A percentile compares a stretch with the other conserved stretches of the same genome.
phyloP scores from a whole-genome alignment of 2,113 vertebrate species.

The Thamnophis sirtalis region DNA sequence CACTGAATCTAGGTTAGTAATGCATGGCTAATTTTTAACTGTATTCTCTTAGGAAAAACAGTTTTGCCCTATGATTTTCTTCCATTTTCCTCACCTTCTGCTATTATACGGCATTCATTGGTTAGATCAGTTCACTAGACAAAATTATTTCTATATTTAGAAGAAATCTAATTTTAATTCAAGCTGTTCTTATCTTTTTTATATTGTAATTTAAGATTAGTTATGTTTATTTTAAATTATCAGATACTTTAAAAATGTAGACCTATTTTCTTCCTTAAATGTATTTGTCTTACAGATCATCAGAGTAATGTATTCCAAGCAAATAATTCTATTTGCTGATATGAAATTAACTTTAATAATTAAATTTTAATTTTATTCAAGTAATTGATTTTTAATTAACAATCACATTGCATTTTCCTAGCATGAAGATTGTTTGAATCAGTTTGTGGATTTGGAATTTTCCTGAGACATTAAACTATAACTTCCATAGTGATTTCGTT shows the following conservation, averaged over 20 bases:
- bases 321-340: background rate
- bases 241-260: background rate
- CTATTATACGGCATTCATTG: accelerated
- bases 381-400: background rate
- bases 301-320: background rate
- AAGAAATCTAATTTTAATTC: background rate
- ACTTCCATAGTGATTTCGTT: background rate
- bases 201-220: background rate
- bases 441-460: background rate
- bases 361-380: background rate
- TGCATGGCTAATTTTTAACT: background rate
- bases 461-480: background rate
- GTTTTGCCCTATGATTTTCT: accelerated
- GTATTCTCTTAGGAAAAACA: background rate
- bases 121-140: background rate
- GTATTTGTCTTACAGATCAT: background rate
- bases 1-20: conserved; percentile 76
- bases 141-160: background rate
- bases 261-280: background rate
- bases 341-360: background rate
- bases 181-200: background rate
- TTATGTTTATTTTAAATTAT: background rate
- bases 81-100: background rate
- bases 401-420: background rate
- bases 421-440: background rate